Evolutionary conservation across 2,888 invertebrate genomes (phyloP).

Genomic region (Peribatodes rhomboidaria): DNA sequence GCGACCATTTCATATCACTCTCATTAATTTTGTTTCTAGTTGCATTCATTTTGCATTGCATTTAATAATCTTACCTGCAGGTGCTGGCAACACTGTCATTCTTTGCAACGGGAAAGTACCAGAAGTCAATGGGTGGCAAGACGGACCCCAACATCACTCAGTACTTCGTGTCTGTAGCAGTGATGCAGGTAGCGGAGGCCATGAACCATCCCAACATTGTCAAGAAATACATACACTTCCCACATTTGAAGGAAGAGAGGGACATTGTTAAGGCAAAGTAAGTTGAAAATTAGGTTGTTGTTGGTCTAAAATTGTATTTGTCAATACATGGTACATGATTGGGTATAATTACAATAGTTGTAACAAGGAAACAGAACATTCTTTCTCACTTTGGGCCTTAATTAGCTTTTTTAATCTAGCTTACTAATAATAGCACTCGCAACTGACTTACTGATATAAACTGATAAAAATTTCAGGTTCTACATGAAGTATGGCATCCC

Average conservation of each 20-base stretch:
- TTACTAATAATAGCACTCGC: too few relatives aligned
- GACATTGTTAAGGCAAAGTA: slow-evolving; percentile 76
- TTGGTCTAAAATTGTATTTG: not conserved
- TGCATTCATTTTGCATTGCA: not conserved
- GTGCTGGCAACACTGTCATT: slow-evolving; percentile 77
- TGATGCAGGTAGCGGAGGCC: slow-evolving; percentile 76
- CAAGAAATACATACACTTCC: slow-evolving; percentile 80
- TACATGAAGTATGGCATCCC: slow-evolving; percentile 81
- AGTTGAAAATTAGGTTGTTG: slow-evolving; percentile 20
- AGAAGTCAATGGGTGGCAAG: slow-evolving; percentile 73
- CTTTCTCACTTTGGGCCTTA: too few relatives aligned
- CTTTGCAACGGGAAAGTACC: slow-evolving; percentile 77
- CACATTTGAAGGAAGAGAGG: slow-evolving; percentile 75
- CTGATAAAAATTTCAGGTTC: slow-evolving; percentile 60
- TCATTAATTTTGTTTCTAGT: not conserved
- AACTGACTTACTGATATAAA: too few relatives aligned
- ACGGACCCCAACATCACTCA: slow-evolving; percentile 74
- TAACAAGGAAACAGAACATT: too few relatives aligned
- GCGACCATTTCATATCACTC: too few relatives aligned
- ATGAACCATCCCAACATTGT: slow-evolving; percentile 75
- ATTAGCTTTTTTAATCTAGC: too few relatives aligned
- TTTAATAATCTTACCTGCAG: slow-evolving; percentile 49
- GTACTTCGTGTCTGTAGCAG: slow-evolving; percentile 76
- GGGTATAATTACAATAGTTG: too few relatives aligned
- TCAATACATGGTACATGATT: too few relatives aligned